Evolutionary conservation across 2,888 invertebrate species (phyloP).

Genomic region (Brenthis hecate): DNA sequence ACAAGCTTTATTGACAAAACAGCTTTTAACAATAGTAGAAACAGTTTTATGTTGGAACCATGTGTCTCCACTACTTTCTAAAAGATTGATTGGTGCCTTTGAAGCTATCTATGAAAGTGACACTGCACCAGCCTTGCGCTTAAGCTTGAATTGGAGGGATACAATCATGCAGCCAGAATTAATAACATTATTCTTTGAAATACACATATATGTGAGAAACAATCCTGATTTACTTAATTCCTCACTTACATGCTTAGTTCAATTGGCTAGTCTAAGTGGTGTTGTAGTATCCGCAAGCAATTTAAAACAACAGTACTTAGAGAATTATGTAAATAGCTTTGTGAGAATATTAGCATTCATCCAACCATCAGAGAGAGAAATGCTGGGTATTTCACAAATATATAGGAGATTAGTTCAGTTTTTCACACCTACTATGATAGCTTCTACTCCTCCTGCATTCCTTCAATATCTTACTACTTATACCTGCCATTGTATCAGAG

Average conservation of each 20-base stretch:
- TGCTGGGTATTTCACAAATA: constrained; percentile 74
- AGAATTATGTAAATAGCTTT: constrained; percentile 73
- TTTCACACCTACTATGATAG: constrained; percentile 69
- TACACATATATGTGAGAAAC: constrained; percentile 91
- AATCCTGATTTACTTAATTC: constrained; percentile 89
- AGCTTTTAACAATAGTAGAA: constrained; percentile 89
- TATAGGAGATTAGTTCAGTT: constrained; percentile 74
- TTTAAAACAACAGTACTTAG: constrained; percentile 71
- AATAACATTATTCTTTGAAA: constrained; percentile 89
- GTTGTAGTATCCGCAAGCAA: constrained; percentile 63
- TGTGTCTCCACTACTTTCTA: constrained; percentile 85
- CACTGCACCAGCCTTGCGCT: constrained; percentile 84
- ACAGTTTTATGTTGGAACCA: constrained; percentile 92
- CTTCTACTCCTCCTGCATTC: constrained; percentile 66
- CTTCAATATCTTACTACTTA: constrained; percentile 71
- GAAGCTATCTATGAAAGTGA: constrained; percentile 87
- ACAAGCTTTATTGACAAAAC: constrained; percentile 83
- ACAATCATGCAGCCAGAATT: constrained; percentile 88
- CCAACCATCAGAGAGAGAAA: constrained; percentile 69
- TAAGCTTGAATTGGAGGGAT: constrained; percentile 87
- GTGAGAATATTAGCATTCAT: constrained; percentile 72
- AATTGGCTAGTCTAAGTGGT: constrained; percentile 83
- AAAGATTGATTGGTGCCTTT: constrained; percentile 87
- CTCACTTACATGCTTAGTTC: constrained; percentile 91
- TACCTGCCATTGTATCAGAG: constrained; percentile 73